Evolutionary conservation across 2,888 invertebrate genomes (phyloP).

Genomic region (Microchrysa polita): DNA sequence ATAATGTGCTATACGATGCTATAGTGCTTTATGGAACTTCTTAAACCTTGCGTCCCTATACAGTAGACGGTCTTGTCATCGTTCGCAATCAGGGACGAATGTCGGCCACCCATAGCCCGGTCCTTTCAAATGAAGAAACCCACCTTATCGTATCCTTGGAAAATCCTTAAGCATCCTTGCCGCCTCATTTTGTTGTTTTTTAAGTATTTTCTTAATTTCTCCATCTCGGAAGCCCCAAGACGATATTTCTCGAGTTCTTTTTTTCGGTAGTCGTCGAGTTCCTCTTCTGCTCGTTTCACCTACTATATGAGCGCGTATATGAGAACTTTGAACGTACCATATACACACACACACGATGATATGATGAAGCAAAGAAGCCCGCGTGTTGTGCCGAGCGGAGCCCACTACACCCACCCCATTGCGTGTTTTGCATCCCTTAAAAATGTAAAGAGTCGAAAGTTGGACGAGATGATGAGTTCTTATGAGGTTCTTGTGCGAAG

Average conservation of each 20-base stretch:
- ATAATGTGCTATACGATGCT: constrained; percentile 14
- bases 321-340: background rate
- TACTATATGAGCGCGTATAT: constrained; percentile 8
- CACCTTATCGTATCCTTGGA: constrained; percentile 29
- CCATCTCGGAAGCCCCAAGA: constrained; percentile 46
- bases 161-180: constrained; percentile 26
- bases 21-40: constrained; percentile 37
- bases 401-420: constrained; percentile 19
- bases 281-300: constrained; percentile 37
- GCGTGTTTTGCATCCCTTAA: constrained; percentile 37
- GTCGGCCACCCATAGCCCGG: background rate
- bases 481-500: constrained; percentile 30
- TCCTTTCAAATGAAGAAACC: constrained; percentile 27
- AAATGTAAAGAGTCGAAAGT: constrained; percentile 44
- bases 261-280: constrained; percentile 29
- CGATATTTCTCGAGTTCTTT: constrained; percentile 37
- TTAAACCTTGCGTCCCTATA: background rate
- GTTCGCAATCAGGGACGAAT: background rate
- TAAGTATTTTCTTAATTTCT: constrained; percentile 50
- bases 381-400: background rate
- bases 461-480: constrained; percentile 39
- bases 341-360: constrained; percentile 17
- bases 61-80: constrained; percentile 20
- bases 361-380: no score
- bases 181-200: constrained; percentile 49